phyloP scores from a whole-genome alignment of 2,113 vertebrate genomes.

The Clarias gariepinus region DNA sequence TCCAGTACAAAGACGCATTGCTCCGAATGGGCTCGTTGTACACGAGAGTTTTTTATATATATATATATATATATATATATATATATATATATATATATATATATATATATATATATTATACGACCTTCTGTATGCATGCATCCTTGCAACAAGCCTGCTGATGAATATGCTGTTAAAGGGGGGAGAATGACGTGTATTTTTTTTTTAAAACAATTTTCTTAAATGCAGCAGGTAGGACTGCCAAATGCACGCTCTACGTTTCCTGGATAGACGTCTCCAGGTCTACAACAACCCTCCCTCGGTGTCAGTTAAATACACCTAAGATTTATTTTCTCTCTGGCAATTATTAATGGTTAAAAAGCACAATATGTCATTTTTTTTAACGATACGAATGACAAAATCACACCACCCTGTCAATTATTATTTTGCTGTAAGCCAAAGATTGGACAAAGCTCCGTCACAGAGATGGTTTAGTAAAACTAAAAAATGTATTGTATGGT shows the following conservation, averaged over 20 bases:
- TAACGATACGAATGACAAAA: neutral
- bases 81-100: no score
- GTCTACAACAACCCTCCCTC: neutral
- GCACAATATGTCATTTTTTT: neutral
- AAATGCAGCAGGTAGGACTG: neutral
- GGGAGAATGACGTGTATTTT: no score
- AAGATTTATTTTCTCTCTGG: neutral
- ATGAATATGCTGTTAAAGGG: neutral
- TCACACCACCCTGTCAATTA: neutral
- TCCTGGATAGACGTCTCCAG: neutral
- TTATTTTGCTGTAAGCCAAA: neutral
- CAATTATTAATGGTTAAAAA: neutral
- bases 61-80: no score
- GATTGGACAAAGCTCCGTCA: neutral
- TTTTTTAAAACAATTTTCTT: no score
- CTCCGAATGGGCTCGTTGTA: slow-evolving; percentile 43
- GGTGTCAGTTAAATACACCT: no score
- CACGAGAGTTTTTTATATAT: no score
- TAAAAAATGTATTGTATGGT: no score
- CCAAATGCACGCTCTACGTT: neutral
- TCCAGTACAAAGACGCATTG: slow-evolving; percentile 47
- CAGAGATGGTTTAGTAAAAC: no score
- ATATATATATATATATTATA: no score
- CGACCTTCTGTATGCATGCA: neutral
- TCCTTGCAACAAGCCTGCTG: neutral